Base-by-base conservation (phyloP, 1,140 invertebrate genomes). In the Lasaia peninsularis region DNA sequence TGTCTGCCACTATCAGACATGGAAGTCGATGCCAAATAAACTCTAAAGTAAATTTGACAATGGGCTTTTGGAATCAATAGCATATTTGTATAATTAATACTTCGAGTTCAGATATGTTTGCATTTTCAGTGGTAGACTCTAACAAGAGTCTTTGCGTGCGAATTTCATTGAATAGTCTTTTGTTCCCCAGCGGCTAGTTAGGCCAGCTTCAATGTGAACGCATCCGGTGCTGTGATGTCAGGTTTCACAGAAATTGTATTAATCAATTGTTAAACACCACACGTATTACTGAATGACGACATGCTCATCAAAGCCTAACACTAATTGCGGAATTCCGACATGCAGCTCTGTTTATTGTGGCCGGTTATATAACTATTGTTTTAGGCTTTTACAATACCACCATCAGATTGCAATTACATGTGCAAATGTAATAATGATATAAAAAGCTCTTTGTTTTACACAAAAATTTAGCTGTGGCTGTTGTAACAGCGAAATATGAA, bases 181-280 rank as follows among this genome's bases (percentile, higher is more conserved):
- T 48, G 40, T 48, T 4, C 20, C 18, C 16, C 20, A 16, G 1
- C 16, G 18, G 37, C 40, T 48, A 48, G 40, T 21, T 48, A 21
- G 18, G 2, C 3, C 8, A 48, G 40, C 28, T 63, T 51, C 52
- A 34, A 28, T 51, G 54, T 53, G 34, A 34, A 58, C 37, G 44
- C 31, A 68, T 75, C 65, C 49, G 56, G 65, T 68, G 58, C 60
- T 60, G 58, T 58, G 52, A 65, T 67, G 78, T 82, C 77, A 70
- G 28, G 31, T 52, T 60, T 60, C 62, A 58, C 72, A 69, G 72
- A 73, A 75, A 82, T 85, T 80, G 79, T 78, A 85, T 82, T 85
- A 85, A 85, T 85, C 79, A 85, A 80, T 82, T 85, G 79, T 85
- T 78, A 78, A 77, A 74, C 73, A 64, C 50, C 56, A 60, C 60